phyloP scores from a whole-genome alignment of 2,113 vertebrate species.

The Pandion haliaetus region DNA sequence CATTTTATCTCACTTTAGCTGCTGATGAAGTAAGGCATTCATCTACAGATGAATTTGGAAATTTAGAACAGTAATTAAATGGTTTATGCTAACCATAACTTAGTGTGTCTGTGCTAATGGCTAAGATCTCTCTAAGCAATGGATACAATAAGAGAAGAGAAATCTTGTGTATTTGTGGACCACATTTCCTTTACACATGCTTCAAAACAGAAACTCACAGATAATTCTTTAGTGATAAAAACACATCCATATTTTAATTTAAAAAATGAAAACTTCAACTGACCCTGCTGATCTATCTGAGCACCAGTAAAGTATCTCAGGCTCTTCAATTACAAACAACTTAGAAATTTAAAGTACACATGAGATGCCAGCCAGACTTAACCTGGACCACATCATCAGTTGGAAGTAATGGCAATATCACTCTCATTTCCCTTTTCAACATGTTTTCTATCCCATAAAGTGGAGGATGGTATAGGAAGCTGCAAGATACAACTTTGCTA shows the following conservation, averaged over 20 bases:
- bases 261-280: background rate
- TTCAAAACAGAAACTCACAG: background rate
- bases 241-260: background rate
- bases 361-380: background rate
- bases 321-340: background rate
- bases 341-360: background rate
- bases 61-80: slow-evolving; percentile 12
- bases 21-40: background rate
- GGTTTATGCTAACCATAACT: background rate
- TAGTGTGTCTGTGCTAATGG: background rate
- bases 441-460: background rate
- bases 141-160: background rate
- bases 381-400: background rate
- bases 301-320: background rate
- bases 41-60: background rate
- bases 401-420: background rate
- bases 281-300: background rate
- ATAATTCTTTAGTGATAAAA: background rate
- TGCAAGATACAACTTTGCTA: background rate
- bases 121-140: background rate
- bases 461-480: background rate
- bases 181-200: background rate
- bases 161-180: background rate
- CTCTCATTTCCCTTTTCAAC: background rate
- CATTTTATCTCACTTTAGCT: background rate